These are phyloP conservation scores for Scolopax rusticola DNA, from an alignment of 2,797 vertebrate species.

Conservation along the genomic window DNA sequence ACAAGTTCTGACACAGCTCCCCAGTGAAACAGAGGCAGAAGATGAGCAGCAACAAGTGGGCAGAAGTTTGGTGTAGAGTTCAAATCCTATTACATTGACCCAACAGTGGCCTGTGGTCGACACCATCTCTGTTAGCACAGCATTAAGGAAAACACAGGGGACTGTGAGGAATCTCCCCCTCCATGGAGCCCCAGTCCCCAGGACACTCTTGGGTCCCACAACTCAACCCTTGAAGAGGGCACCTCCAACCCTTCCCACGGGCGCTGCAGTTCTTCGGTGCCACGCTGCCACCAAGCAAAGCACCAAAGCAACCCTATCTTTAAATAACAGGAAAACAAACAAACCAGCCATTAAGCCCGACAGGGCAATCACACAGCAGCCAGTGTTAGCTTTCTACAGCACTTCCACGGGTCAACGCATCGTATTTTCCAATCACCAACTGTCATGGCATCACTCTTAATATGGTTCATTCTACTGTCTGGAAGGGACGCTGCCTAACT, in stretches of 20 bases:
- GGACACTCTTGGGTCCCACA: not conserved
- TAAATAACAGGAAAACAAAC: not conserved
- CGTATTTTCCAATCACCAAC: not conserved
- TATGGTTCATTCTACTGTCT: not conserved
- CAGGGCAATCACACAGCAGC: accelerated
- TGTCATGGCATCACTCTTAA: not conserved
- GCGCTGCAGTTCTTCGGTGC: not conserved
- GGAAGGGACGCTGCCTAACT: not conserved
- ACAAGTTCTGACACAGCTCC: not conserved
- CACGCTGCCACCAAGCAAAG: not conserved
- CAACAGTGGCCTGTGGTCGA: not conserved
- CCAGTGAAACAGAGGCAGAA: not conserved
- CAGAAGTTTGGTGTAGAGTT: not conserved
- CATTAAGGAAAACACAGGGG: not conserved
- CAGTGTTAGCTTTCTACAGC: not conserved
- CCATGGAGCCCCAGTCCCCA: not conserved
- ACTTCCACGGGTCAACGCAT: not conserved
- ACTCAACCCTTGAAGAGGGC: not conserved
- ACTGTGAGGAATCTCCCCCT: not conserved
- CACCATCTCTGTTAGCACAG: not conserved
- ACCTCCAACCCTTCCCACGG: not conserved
- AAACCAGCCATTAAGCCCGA: not conserved
- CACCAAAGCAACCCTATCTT: not conserved
- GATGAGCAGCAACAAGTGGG: not conserved
- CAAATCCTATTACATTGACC: not conserved